Conservation (phyloP, 2,888 invertebrate genomes). For the Microctonus brassicae region DNA sequence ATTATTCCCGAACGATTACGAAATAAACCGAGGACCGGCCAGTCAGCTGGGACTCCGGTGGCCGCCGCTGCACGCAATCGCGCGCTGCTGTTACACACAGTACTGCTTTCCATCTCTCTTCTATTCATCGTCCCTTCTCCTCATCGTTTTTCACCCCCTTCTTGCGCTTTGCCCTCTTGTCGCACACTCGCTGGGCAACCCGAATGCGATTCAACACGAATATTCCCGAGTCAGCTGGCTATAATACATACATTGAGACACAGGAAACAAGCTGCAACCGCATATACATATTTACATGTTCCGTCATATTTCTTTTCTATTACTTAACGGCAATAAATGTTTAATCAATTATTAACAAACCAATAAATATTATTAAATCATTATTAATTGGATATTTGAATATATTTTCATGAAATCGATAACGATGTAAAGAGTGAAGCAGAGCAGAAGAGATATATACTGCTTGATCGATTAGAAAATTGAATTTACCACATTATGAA, state of each 20-base stretch:
- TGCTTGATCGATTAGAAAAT: neutral
- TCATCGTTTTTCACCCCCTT: neutral
- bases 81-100: constrained; percentile 11
- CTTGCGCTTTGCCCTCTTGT: constrained; percentile 11
- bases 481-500: neutral
- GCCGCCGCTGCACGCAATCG: constrained; percentile 27
- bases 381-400: neutral
- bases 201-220: constrained; percentile 49
- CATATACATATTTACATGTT: constrained; percentile 34
- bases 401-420: neutral
- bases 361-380: neutral
- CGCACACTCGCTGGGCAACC: constrained; percentile 16
- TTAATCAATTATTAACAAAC: neutral
- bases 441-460: neutral
- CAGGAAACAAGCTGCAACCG: constrained; percentile 37
- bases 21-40: constrained; percentile 51
- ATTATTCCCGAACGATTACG: constrained; percentile 50
- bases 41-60: constrained; percentile 58
- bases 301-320: neutral
- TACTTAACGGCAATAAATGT: neutral
- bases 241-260: constrained; percentile 31
- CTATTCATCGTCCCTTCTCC: neutral
- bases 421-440: neutral
- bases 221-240: constrained; percentile 59
- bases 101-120: constrained; percentile 2